A percentile compares a stretch with the other conserved stretches of the same genome.
Conservation (phyloP, 2,797 vertebrate species). For the Hyperoplus immaculatus region DNA sequence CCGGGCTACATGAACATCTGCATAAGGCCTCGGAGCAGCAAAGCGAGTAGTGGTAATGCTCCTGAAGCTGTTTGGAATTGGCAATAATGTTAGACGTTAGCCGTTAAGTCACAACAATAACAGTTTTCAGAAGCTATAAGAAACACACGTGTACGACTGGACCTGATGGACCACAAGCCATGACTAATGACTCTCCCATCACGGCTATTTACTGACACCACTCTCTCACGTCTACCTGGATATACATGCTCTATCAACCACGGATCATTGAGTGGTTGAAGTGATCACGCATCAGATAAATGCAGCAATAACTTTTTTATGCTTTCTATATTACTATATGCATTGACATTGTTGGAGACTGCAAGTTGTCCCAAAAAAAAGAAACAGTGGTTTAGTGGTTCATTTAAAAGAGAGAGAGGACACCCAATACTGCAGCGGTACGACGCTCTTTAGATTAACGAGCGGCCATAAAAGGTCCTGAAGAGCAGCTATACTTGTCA, state of each 20-base stretch:
- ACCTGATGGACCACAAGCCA: background rate
- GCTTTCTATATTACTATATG: background rate
- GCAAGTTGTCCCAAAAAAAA: too few relatives aligned
- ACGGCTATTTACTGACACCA: background rate
- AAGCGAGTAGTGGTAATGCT: background rate
- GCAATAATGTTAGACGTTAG: background rate
- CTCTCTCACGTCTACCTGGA: background rate
- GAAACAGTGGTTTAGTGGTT: too few relatives aligned
- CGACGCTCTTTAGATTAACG: background rate
- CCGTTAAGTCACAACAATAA: too few relatives aligned
- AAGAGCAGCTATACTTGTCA: background rate
- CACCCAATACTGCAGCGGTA: background rate
- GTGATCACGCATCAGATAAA: background rate
- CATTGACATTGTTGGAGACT: background rate
- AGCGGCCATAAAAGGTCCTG: background rate
- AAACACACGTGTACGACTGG: background rate
- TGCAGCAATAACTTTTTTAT: background rate
- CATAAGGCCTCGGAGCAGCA: background rate
- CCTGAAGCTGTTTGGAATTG: background rate
- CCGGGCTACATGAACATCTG: background rate
- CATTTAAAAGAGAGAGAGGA: background rate
- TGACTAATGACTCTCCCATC: background rate
- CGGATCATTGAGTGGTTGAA: background rate
- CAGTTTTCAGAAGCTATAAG: background rate
- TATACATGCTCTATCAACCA: background rate